Evolutionary conservation across 2,888 invertebrate species (phyloP).

Genomic region (Mimachlamys varia): DNA sequence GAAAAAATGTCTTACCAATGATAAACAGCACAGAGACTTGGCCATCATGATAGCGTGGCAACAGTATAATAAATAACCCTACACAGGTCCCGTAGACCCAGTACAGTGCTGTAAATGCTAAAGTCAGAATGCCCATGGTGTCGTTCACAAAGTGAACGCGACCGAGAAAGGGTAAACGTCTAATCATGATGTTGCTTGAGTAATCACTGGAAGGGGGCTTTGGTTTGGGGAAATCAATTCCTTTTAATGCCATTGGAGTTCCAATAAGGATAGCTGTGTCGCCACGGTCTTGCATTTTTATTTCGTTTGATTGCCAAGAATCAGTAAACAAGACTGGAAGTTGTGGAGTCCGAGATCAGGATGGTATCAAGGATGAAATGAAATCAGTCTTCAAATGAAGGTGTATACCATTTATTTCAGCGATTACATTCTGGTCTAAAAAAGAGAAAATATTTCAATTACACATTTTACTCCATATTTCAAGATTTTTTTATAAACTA

Average conservation of each 20-base stretch:
- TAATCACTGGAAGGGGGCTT: conserved; percentile 46
- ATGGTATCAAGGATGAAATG: too few species aligned
- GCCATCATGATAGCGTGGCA: conserved; percentile 74
- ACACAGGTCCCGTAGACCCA: conserved; percentile 77
- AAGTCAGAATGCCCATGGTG: conserved; percentile 64
- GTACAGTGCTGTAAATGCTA: conserved; percentile 69
- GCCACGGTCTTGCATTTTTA: background rate
- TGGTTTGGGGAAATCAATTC: conserved; percentile 38
- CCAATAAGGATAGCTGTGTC: conserved; percentile 20
- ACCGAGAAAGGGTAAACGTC: conserved; percentile 58
- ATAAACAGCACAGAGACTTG: conserved; percentile 59
- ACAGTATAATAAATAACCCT: conserved; percentile 70
- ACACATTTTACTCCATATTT: background rate
- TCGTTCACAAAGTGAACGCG: conserved; percentile 66
- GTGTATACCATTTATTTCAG: background rate
- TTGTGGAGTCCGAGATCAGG: too few species aligned
- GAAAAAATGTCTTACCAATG: conserved; percentile 66
- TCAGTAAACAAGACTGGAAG: background rate
- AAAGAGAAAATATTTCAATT: background rate
- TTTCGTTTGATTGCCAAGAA: background rate
- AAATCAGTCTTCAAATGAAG: background rate
- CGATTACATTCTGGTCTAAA: background rate
- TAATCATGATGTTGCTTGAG: conserved; percentile 52
- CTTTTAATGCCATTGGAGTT: conserved; percentile 13
- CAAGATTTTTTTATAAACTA: background rate